Evolutionary conservation across 2,113 vertebrate species (phyloP), one percentile per base, ranked within the genome.

Genomic region (Tragulus kanchil): DNA sequence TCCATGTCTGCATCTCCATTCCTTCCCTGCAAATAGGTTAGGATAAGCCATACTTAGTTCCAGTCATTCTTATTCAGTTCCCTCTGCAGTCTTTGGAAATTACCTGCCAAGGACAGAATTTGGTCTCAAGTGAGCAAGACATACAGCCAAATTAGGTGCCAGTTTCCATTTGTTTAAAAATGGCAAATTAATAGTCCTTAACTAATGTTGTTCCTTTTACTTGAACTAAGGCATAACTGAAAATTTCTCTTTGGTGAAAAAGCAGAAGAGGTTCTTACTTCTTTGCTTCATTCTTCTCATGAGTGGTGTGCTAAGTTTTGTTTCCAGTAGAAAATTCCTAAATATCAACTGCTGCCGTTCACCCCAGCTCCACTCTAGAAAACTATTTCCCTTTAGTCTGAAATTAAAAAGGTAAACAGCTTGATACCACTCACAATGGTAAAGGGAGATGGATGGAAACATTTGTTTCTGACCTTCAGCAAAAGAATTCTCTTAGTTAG

Each of bases 351-450:
- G 12, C 9, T 85, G 4, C 94, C 59, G 50, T 50, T 65, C 13
- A 13, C 45, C 61, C 7, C 4, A 45, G 12, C 23, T 14, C 4
- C 1, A 56, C 6, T 25, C 36, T 12, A 64, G n/a, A 71, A 61
- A 93, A 75, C 67, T 95, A 73, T 82, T 36, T 59, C 64, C 11
- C 11, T 28, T 85, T 75, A 0, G n/a, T 93, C 54, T 88, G 50
- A 97, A 97, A 97, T 97, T 97, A 94, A 98, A 94, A 85, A 93
- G 78, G 91, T 94, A 96, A 97, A 45, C 94, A 95, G 82, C 52
- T n/a, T 64, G 42, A 21, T 88, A 26, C 36, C 94, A 13, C 58
- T 95, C 90, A 92, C 25, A 93, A 69, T 93, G 79, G 79, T 96
- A 90, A 97, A 96, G 75, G 58, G 95, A 97, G 90, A 79, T 88